phyloP scores from a whole-genome alignment of 2,113 vertebrate genomes.

The Camelus dromedarius region DNA sequence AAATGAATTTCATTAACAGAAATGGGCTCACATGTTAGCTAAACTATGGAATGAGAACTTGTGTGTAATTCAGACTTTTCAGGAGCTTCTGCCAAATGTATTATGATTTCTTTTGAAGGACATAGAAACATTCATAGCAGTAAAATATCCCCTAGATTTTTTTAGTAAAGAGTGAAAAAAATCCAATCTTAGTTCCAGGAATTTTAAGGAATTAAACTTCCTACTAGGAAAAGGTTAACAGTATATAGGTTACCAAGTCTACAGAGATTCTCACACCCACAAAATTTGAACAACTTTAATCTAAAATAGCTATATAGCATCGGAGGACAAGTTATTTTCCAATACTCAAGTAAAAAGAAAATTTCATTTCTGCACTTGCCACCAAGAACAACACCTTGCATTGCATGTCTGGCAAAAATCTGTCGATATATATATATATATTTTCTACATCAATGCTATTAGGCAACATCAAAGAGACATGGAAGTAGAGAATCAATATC shows the following conservation, averaged over 20 bases:
- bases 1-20: slow-evolving; percentile 84
- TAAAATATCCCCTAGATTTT: slow-evolving; percentile 23
- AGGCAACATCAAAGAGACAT: slow-evolving; percentile 86
- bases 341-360: slow-evolving; percentile 80
- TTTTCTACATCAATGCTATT: slow-evolving; percentile 77
- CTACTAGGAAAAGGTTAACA: slow-evolving; percentile 64
- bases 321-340: slow-evolving; percentile 78
- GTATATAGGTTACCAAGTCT: slow-evolving; percentile 24
- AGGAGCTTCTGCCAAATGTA: slow-evolving; percentile 35
- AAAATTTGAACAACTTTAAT: slow-evolving; percentile 34
- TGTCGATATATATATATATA: slow-evolving; percentile 77
- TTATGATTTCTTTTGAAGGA: slow-evolving; percentile 63
- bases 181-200: neutral
- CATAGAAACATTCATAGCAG: neutral
- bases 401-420: slow-evolving; percentile 78
- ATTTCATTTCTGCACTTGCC: slow-evolving; percentile 81
- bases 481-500: slow-evolving; percentile 86
- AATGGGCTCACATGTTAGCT: slow-evolving; percentile 60
- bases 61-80: slow-evolving; percentile 71
- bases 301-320: neutral
- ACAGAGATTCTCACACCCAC: slow-evolving; percentile 78
- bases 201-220: neutral
- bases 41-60: slow-evolving; percentile 72
- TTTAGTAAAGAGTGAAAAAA: neutral
- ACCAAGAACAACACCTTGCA: slow-evolving; percentile 66